Evolutionary conservation across 30 jellyfish, hydroid and myxozoan species (phyloP), one percentile per base, ranked within the genome.

Genomic region (Phacellophora camtschatica): DNA sequence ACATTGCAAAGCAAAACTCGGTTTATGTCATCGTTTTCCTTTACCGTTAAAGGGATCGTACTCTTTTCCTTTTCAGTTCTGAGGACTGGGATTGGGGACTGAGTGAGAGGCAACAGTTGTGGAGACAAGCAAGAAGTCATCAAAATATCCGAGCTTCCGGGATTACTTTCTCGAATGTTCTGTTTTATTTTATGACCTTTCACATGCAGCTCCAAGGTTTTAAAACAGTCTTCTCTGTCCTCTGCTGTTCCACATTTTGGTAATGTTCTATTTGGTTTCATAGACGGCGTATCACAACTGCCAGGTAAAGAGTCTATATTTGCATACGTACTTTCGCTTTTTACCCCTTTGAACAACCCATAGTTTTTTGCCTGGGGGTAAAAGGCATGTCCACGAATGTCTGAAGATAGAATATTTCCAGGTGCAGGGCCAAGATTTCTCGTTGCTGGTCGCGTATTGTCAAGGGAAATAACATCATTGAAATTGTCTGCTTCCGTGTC

Each of bases 1-100:
- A 24, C 29, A 35, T 33, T 4, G 12, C 84, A 71, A 27, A 71
- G 71, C 29, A 71, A 36, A 71, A 71, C 53, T 31, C 57, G 50
- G 4, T 71, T 71, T 5, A 71, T 71, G 6, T 71, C 84, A 3
- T 50, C 34, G 13, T 48, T 35, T 0, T 16, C 62, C 24, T 71
- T 5, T 15, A 34, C 59, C 20, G 79, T 46, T 11, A 46, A 46
- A 23, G n/a, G n/a, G 28, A 16, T 11, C 29, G 28, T 46, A 16
- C 61, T 28, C 20, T 46, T 46, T 46, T 28, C 61, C 2, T 11
- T 46, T 46, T 13, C 9, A 16, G 29, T 11, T 28, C 61, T 28
- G 20, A 46, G 28, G 10, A n/a, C n/a, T n/a, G n/a, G n/a, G n/a
- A n/a, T n/a, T n/a, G n/a, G n/a, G n/a, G n/a, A n/a, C n/a, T n/a